Base-by-base conservation (phyloP, 2,888 invertebrate genomes). In the Agonum fuliginosum region DNA sequence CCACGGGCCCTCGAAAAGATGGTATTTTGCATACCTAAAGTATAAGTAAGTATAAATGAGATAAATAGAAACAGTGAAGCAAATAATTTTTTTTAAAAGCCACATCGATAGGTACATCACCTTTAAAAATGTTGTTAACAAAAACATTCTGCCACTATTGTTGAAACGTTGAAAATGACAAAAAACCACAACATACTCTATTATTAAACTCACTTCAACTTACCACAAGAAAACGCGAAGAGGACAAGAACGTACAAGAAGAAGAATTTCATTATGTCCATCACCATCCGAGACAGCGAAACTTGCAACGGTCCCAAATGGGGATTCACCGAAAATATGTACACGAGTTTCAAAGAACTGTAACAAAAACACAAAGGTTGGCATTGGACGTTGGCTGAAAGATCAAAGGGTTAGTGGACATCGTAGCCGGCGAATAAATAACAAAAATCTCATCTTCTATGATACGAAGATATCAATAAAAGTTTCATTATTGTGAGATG, bases 321-420 rank as follows among this genome's bases (percentile, higher is more conserved):
- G 37, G 98, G 97, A 89, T 97, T 98, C 77, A 98, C 97, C 82
- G 97, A 98, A 89, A 98, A 98, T 87, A 98, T 97, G 90, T 98
- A 97, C 83, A 98, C 97, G 86, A 98, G 91, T 88, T 98, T 98
- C 82, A 98, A 90, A 81, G 96, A 96, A 88, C 96, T 97, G 90
- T 86, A 91, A 88, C 77, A 83, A 80, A 80, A 81, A 79, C 70
- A 20, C 22, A 65, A 20, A 37, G 14, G 10, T 54, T n/a, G n/a
- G n/a, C n/a, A n/a, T n/a, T n/a, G n/a, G n/a, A n/a, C n/a, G n/a
- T n/a, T n/a, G n/a, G n/a, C n/a, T 24, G 17, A 58, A 51, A 20
- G 14, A 41, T 73, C 62, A 73, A 37, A 72, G 17, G 51, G 34
- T 17, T 41, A 24, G n/a, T 17, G 67, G 19, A n/a, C 20, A 20